Conservation (phyloP, 2,888 invertebrate species). For the Phengaris arion region DNA sequence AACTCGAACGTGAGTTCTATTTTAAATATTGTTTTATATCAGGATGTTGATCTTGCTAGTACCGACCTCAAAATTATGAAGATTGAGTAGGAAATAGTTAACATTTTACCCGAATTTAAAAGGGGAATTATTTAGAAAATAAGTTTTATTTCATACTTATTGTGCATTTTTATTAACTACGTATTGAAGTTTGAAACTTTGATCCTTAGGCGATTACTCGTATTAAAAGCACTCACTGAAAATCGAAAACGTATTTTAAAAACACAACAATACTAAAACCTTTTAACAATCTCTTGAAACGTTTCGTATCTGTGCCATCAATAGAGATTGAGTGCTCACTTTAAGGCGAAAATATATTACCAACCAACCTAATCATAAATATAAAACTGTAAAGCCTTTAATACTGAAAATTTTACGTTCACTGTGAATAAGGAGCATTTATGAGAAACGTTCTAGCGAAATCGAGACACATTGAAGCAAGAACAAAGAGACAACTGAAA, state of each 20-base stretch:
- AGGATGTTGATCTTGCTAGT: too few species aligned
- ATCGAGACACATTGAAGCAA: slow-evolving; percentile 43
- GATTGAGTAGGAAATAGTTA: too few species aligned
- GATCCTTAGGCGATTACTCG: not conserved
- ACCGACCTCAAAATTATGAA: too few species aligned
- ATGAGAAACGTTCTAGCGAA: slow-evolving; percentile 20
- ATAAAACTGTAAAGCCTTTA: slow-evolving; percentile 52
- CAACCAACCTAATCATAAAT: slow-evolving; percentile 62
- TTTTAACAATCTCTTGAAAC: slow-evolving; percentile 27
- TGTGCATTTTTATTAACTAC: too few species aligned
- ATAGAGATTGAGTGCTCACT: slow-evolving; percentile 56
- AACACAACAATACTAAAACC: not conserved
- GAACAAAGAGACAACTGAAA: slow-evolving; percentile 34
- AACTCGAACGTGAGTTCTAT: too few species aligned
- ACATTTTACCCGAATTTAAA: too few species aligned
- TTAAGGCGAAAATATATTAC: slow-evolving; percentile 56
- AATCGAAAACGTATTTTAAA: slow-evolving; percentile 1
- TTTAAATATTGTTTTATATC: too few species aligned
- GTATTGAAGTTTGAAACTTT: not conserved
- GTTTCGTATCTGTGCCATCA: slow-evolving; percentile 50
- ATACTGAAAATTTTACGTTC: slow-evolving; percentile 53
- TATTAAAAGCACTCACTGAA: not conserved
- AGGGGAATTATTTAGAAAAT: too few species aligned
- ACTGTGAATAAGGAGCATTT: slow-evolving; percentile 47
- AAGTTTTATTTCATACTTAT: not conserved